Base-by-base conservation (phyloP, 2,113 vertebrate species). In the Balaenoptera acutorostrata region DNA sequence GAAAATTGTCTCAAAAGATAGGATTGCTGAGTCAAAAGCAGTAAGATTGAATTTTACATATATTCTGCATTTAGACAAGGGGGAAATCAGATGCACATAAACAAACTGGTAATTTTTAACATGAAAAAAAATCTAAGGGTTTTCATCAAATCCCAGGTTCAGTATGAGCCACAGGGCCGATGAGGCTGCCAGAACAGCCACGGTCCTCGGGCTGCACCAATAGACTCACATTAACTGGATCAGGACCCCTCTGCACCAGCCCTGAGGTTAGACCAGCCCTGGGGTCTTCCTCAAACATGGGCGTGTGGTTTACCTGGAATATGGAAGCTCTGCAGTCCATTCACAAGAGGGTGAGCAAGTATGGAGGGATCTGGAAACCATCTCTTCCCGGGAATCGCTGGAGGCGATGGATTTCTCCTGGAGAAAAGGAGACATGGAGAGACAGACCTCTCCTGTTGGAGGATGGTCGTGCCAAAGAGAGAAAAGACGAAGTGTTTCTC, bases 191-290 rank as follows among this genome's bases (percentile, higher is more conserved):
- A 0, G 7, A 44, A 36, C n/a, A 8, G 20, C 25, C 57, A 0
- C 2, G 4, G 6, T 31, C 15, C 41, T n/a, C 52, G 1, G 1
- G 20, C 92, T 36, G 18, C 68, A n/a, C 46, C 57, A 29, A 8
- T 0, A 17, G 41, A 17, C 55, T 61, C 46, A 6, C 4, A 2
- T 21, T 0, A 66, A 29, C 61, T 4, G 4, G 31, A 33, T 33
- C 33, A 41, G 57, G 85, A 23, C 20, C 41, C 36, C 55, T 20
- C 33, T 13, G 10, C 2, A 2, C 21, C 75, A 25, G 13, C 49
- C 21, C 49, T n/a, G 31, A 0, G 0, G 5, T 61, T 17, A 46
- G 71, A 31, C 27, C 63, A 36, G 57, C 57, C 27, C 44, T 4
- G 7, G 6, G 57, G 29, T 46, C 59, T 46, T 83, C 27, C 88